phyloP scores from a whole-genome alignment of 2,888 invertebrate species.

The Lasioglossum marginatum region DNA sequence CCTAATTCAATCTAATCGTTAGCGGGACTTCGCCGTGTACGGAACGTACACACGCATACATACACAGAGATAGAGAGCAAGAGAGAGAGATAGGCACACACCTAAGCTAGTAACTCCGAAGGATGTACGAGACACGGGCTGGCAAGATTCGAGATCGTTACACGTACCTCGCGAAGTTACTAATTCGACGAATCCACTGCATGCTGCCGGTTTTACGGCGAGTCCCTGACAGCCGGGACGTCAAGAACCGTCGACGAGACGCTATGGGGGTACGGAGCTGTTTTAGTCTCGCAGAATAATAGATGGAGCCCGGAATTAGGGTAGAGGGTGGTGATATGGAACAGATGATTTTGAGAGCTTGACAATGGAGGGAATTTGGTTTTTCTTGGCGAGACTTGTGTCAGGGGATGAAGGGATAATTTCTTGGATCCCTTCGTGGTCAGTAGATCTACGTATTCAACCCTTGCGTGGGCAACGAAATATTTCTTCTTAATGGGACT shows the following conservation, averaged over 20 bases:
- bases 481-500: background rate
- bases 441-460: background rate
- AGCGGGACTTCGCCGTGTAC: constrained; percentile 47
- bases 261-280: background rate
- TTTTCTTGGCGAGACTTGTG: background rate
- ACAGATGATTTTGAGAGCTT: background rate
- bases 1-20: constrained; percentile 66
- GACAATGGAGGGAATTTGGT: background rate
- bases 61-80: background rate
- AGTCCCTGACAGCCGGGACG: background rate
- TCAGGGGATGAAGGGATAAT: background rate
- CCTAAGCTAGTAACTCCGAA: constrained; percentile 38
- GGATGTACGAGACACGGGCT: constrained; percentile 42
- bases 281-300: background rate
- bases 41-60: constrained; percentile 17
- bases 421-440: background rate
- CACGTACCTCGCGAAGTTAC: constrained; percentile 28
- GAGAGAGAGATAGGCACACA: background rate
- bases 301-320: background rate
- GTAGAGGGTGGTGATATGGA: background rate
- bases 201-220: constrained; percentile 4
- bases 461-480: background rate
- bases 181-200: constrained; percentile 35
- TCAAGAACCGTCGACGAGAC: background rate
- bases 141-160: constrained; percentile 47